Conservation (phyloP, 2,113 vertebrate genomes). For the Myrmecophaga tridactyla region DNA sequence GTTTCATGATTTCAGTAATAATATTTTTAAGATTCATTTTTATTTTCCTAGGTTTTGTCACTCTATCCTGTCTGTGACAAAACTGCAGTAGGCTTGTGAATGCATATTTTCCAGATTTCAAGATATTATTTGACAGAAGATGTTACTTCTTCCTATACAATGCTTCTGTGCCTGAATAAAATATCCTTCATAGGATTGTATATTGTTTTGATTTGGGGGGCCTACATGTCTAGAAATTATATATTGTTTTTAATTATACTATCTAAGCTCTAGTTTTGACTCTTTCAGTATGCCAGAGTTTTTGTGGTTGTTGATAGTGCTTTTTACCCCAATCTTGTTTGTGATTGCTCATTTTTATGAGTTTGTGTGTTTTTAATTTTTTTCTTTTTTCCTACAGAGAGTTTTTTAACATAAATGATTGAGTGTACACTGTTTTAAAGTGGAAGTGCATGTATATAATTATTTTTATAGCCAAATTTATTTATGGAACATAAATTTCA, state of each 20-base stretch:
- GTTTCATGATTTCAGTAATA: not conserved
- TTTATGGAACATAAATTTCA: not conserved
- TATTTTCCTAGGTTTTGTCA: not conserved
- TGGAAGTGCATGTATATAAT: not conserved
- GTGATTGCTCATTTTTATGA: not conserved
- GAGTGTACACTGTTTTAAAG: not conserved
- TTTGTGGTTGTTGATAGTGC: not conserved
- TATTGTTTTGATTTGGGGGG: too few relatives aligned
- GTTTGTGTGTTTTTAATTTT: not conserved
- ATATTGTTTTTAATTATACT: not conserved
- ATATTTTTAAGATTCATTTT: not conserved
- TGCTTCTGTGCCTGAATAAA: not conserved
- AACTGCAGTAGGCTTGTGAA: rapidly evolving
- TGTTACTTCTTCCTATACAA: not conserved
- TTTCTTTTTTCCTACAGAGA: not conserved
- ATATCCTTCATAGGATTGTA: not conserved
- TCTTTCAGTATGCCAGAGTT: not conserved
- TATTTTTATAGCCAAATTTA: not conserved
- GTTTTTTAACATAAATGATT: not conserved
- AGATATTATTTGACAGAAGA: not conserved
- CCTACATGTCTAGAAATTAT: too few relatives aligned
- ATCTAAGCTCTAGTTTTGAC: not conserved
- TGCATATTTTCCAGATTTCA: not conserved
- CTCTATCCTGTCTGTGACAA: not conserved
- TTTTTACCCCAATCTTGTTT: not conserved